These are phyloP conservation scores for Phyto melanocephala DNA, from an alignment of 2,888 invertebrate genomes.

Conservation along the genomic window DNA sequence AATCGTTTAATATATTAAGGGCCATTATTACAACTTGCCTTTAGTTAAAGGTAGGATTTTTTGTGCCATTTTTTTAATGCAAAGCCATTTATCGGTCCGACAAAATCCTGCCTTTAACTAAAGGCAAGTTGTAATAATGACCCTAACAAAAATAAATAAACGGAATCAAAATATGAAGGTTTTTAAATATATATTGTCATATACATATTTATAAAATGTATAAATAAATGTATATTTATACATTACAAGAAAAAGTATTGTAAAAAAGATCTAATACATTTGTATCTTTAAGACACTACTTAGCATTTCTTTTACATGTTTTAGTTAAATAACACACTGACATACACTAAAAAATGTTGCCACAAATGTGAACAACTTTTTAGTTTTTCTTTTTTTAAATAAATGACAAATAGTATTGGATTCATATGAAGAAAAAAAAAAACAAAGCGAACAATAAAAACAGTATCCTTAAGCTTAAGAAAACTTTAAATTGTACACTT, in stretches of 20 bases:
- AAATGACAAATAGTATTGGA: conserved; percentile 8
- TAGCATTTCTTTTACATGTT: conserved; percentile 2
- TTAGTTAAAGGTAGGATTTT: too few relatives aligned
- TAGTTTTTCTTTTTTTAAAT: background rate
- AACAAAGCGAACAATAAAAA: background rate
- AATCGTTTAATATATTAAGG: too few relatives aligned
- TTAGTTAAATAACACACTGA: background rate
- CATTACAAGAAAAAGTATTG: too few relatives aligned
- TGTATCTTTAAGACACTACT: conserved; percentile 23
- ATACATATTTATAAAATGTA: background rate
- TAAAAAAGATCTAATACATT: background rate
- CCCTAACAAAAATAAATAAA: too few relatives aligned
- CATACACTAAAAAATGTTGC: conserved; percentile 13
- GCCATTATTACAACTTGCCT: too few relatives aligned
- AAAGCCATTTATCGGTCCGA: too few relatives aligned
- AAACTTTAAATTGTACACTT: background rate
- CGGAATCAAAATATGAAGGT: too few relatives aligned
- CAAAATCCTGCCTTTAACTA: too few relatives aligned
- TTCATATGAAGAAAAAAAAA: background rate
- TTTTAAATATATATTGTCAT: too few relatives aligned
- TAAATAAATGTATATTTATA: background rate
- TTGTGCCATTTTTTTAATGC: too few relatives aligned
- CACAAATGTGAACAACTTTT: conserved; percentile 16
- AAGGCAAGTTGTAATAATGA: too few relatives aligned
- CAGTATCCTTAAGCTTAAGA: background rate